A percentile compares a stretch with the other conserved stretches of the same genome.
Conservation (phyloP, 2,888 invertebrate species). For the Amaurobius ferox region DNA sequence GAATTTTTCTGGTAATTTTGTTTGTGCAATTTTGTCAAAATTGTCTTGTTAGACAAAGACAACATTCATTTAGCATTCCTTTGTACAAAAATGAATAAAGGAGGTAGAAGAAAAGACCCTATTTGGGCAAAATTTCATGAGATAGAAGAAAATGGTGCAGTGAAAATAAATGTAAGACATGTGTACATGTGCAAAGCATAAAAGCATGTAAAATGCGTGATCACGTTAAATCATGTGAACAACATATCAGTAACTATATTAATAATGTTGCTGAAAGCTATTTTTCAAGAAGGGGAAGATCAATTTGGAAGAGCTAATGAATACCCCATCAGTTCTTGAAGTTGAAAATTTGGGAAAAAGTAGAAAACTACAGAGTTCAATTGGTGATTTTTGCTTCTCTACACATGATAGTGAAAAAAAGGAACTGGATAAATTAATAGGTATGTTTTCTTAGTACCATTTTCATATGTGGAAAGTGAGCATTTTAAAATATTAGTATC, state of each 20-base stretch:
- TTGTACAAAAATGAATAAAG: no score
- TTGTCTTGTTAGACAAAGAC: no score
- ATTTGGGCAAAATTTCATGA: background rate
- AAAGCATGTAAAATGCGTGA: background rate
- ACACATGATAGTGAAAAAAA: background rate
- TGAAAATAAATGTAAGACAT: background rate
- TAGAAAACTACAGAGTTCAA: background rate
- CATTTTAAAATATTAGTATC: no score
- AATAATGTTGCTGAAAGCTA: slow-evolving; percentile 1
- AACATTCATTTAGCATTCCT: no score
- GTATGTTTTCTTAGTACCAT: no score
- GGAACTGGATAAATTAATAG: background rate
- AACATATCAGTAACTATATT: background rate
- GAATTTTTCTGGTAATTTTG: no score
- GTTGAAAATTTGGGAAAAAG: background rate
- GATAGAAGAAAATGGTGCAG: background rate
- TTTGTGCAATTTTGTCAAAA: no score
- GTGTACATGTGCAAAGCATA: background rate
- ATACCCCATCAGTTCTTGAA: background rate
- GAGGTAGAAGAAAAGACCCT: no score
- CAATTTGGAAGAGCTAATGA: background rate
- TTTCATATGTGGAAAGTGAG: no score
- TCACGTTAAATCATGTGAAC: background rate
- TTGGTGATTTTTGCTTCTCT: background rate
- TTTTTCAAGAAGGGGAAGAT: background rate